Base-by-base conservation (phyloP, 1,140 invertebrate species). In the Callitettix versicolor region DNA sequence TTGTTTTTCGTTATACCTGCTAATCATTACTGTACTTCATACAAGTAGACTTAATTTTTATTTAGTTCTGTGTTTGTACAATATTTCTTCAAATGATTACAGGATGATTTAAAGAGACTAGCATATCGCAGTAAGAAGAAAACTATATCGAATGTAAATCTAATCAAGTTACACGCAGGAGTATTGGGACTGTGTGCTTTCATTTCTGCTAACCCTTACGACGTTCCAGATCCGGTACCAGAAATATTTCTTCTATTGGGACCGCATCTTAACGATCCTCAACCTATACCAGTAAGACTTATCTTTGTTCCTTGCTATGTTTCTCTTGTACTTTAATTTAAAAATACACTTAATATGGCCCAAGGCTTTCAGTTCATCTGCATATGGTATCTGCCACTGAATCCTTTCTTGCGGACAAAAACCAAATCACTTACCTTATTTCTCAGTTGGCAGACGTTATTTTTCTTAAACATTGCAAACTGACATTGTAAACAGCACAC, bases 231-330 rank as follows among this genome's bases (percentile, higher is more conserved):
- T 26, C 84, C 81, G 65, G 72, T 97, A 55, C 92, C 93, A 14
- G 77, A 82, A 22, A 79, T 95, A 46, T 79, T 98, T 57, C 81
- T 86, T 60, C 75, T 84, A 56, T 73, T 98, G 9, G 82, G 84
- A 55, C 71, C 76, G 18, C 88, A 94, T 70, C 72, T 91, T 4
- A 84, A 85, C 67, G 92, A 94, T 69, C 88, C 90, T 4, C 86
- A 93, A 71, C 92, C 93, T 3, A 91, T 96, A 68, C 87, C 91
- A 44, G 90, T 91, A 71, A 77, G 77, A n/a, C n/a, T n/a, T n/a
- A n/a, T n/a, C n/a, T n/a, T n/a, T n/a, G n/a, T n/a, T n/a, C n/a
- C n/a, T n/a, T n/a, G n/a, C n/a, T n/a, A n/a, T n/a, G n/a, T n/a
- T n/a, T n/a, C n/a, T n/a, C n/a, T n/a, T n/a, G n/a, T n/a, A n/a